Base-by-base conservation (phyloP, 2,113 vertebrate species). In the Brevimyrus niger region DNA sequence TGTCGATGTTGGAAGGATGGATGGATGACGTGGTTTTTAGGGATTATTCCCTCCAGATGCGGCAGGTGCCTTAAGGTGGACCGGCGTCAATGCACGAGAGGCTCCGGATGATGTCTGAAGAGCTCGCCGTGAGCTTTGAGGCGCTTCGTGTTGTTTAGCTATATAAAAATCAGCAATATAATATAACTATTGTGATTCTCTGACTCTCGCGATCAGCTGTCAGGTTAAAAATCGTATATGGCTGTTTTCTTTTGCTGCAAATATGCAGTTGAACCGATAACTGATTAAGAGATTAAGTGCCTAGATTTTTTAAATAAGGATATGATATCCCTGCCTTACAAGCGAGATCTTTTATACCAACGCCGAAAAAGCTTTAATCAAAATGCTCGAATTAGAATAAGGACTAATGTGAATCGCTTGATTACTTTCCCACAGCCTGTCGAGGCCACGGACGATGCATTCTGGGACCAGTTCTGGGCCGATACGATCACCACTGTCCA, bases 401-500 rank as follows among this genome's bases (percentile, higher is more conserved):
- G 27, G 69, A 4, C 31, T 38, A 76, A 38, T 76, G 69, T 55
- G 5, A 55, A 55, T 55, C 53, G 1, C 19, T 21, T 76, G 13
- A 76, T 38, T 80, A 19, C 73, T 80, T 80, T 35, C 87, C 73
- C 84, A 0, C 93, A 99, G 98, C 98, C 98, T 0, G 98, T 99
- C 91, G 98, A 99, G 92, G 98, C 98, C 91, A 99, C 98, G 0
- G 98, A 99, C 76, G 98, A 99, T 90, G 98, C 96, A 31, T 99
- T 99, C 91, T 99, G 98, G 98, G 98, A 99, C 94, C 98, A 99
- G 94, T 99, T 99, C 94, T 99, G 98, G 98, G 97, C 97, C 23
- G 98, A 99, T 93, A 97, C 97, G 3, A 96, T 97, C 93, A 99
- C 98, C 65, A 98, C 97, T 0, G 97, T 99, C 89, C 98, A 99